Evolutionary conservation across 2,797 vertebrate species (phyloP), one percentile per base, ranked within the genome.

Genomic region (Pangasius mekongensis): DNA sequence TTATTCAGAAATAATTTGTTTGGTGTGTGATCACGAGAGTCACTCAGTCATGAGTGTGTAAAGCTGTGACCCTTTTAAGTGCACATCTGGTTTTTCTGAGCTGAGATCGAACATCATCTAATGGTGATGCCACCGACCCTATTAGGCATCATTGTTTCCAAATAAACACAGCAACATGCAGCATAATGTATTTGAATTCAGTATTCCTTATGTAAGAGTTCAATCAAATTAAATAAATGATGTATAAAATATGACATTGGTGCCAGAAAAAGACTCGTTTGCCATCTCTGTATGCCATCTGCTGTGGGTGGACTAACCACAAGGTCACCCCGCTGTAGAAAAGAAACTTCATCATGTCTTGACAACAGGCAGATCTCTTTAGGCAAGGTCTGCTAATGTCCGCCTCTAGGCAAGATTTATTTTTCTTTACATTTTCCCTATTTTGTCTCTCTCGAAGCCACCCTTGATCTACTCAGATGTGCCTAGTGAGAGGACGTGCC

Each of bases 391-490:
- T 89, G 54, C 62, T 84, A 77, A 86, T 84, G 86, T 81, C 87
- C 77, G 85, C 90, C 89, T 90, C 82, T 84, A 84, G 91, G 73
- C 62, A n/a, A 86, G 85, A 33, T 47, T 60, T 58, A 4, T 43
- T 87, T 74, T 77, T 80, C 54, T 89, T 39, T 74, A 71, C 13
- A 58, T 73, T 27, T 39, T 83, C 67, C 77, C 36, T 84, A 27
- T 84, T 71, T 69, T 33, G 89, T 87, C 30, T 85, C 36, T 84
- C 74, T 87, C 85, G 85, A 86, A 89, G 91, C 94, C 93, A 92
- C 88, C 92, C 93, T 89, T 67, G 85, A 91, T 90, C 92, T 80
- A 78, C 81, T 92, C 84, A 89, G 60, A 88, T 88, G 86, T 88
- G 88, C 80, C 91, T 91, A 39, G 87, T 84, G 90, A 36, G 80